Base-by-base conservation (phyloP, 2,113 vertebrate genomes). In the Heterotilapia buettikoferi region DNA sequence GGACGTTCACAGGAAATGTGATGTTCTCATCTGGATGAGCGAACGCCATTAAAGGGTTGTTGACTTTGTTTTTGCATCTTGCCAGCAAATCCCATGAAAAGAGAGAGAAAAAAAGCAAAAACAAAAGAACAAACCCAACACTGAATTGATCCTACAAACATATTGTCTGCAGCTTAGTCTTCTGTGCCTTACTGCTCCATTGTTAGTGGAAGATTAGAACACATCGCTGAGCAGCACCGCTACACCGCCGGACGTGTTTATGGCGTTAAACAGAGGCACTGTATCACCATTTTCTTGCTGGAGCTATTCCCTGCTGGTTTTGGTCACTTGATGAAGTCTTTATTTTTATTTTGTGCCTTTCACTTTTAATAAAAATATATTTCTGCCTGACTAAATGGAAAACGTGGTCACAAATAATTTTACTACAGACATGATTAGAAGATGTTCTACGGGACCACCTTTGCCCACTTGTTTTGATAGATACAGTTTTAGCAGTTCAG, bases 161-260 rank as follows among this genome's bases (percentile, higher is more conserved):
- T 80, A 36, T 54, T 54, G 78, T 80, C 50, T 80, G 78, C 26
- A 50, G 73, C 26, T 78, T 78, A 33, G 73, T 52, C 45, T 19
- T n/a, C 45, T 52, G 73, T 0, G 73, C 73, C 73, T n/a, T 2
- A 50, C 45, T 13, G 45, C 45, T 0, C 18, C 45, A 52, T 78
- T 52, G 73, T 78, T 52, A 78, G 73, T 1, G 1, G 18, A 33
- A 78, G 73, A 78, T 80, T 54, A 7, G 78, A 54, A 54, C 50
- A 16, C 50, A 1, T 38, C 13, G 13, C 31, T 38, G 26, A 78
- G 73, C 73, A 29, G 26, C 45, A 33, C 26, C 9, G 18, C 47
- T 33, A 9, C 45, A 78, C 73, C 29, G 26, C 45, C 10, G 18
- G 73, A 13, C 45, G 1, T 52, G 73, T 52, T 6, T 0, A 52